A percentile compares a stretch with the other conserved stretches of the same genome.
Conservation (phyloP, 2,888 invertebrate genomes). For the Caenorhabditis zanzibari region DNA sequence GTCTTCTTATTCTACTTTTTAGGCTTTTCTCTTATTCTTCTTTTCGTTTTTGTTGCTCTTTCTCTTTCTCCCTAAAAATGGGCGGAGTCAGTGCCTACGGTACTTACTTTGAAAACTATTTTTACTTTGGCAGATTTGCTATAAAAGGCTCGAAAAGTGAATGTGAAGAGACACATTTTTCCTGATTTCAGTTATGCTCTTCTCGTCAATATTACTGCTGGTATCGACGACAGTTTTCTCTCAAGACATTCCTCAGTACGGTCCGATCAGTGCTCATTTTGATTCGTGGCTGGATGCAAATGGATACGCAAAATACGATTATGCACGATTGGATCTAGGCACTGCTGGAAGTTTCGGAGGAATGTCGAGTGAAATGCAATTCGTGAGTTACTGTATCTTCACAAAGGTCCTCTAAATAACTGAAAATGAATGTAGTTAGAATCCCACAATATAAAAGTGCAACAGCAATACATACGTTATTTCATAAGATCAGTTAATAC, state of each 20-base stretch:
- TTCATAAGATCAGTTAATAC: not conserved
- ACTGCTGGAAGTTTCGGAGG: slow-evolving; percentile 73
- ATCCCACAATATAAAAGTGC: not conserved
- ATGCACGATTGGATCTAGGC: slow-evolving; percentile 64
- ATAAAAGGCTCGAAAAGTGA: slow-evolving; percentile 29
- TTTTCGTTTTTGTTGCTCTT: slow-evolving; percentile 1
- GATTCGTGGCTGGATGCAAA: slow-evolving; percentile 60
- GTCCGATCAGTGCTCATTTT: slow-evolving; percentile 60
- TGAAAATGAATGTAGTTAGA: not conserved
- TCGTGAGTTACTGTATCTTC: slow-evolving; percentile 23
- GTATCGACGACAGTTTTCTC: slow-evolving; percentile 2
- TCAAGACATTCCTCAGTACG: slow-evolving; percentile 44
- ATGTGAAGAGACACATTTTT: not conserved
- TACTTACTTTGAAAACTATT: slow-evolving; percentile 37
- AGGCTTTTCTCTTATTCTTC: slow-evolving; percentile 16
- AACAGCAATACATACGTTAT: too few species aligned
- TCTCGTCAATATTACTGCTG: slow-evolving; percentile 17
- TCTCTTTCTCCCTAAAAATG: slow-evolving; percentile 15
- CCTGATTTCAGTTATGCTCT: slow-evolving; percentile 10
- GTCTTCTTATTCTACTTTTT: slow-evolving; percentile 25
- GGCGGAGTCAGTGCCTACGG: slow-evolving; percentile 55
- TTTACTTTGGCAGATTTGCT: slow-evolving; percentile 15
- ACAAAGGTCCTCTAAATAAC: not conserved
- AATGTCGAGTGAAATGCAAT: slow-evolving; percentile 37
- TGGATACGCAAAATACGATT: slow-evolving; percentile 67